phyloP scores from a whole-genome alignment of 2,888 invertebrate genomes.

The Linnaemya vulpina region DNA sequence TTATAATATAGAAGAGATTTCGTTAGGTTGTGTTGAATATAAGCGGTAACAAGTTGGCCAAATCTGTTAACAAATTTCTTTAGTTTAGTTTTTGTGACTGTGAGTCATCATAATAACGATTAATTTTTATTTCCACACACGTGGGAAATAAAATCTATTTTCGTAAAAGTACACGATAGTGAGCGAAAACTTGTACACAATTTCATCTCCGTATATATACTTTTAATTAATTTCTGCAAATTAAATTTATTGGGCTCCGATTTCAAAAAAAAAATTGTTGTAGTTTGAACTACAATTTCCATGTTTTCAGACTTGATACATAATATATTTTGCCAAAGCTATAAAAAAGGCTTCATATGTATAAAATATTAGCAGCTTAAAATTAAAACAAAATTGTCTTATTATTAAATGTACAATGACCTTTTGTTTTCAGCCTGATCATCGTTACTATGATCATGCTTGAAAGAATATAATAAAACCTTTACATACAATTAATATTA shows the following conservation, averaged over 20 bases:
- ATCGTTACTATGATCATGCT: conserved; percentile 8
- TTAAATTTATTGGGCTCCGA: background rate
- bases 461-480: conserved; percentile 11
- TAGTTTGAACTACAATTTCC: background rate
- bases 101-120: too few species aligned
- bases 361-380: background rate
- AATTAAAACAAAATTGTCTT: background rate
- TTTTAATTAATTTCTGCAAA: too few species aligned
- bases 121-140: too few species aligned
- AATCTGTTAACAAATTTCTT: too few species aligned
- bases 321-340: background rate
- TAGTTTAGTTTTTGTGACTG: too few species aligned
- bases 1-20: too few species aligned
- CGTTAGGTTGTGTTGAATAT: too few species aligned
- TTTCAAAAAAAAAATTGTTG: background rate
- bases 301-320: background rate
- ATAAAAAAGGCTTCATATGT: background rate
- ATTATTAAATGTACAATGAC: conserved; percentile 58
- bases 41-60: too few species aligned
- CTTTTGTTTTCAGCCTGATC: conserved; percentile 30
- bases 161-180: too few species aligned
- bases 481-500: conserved; percentile 6
- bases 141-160: too few species aligned
- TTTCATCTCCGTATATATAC: background rate
- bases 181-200: too few species aligned